Percentiles rank a stretch among this genome's conserved stretches.
These are phyloP conservation scores for Trichosurus vulpecula DNA, from an alignment of 2,797 vertebrate genomes.

Conservation along the genomic window DNA sequence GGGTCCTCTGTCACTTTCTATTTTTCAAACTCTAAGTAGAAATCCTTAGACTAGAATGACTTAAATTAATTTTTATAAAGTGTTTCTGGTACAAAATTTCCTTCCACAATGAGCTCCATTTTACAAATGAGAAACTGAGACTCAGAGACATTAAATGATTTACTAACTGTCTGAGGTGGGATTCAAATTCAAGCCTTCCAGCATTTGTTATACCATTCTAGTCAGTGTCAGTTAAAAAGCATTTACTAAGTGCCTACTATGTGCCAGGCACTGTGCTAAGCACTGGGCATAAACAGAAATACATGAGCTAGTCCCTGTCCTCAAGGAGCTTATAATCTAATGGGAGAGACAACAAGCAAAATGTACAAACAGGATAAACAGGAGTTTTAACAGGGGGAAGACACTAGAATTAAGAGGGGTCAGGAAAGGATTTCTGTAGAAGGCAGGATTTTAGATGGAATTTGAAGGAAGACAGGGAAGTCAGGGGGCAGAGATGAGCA, in stretches of 20 bases:
- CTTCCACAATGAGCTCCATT: neutral
- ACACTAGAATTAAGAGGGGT: neutral
- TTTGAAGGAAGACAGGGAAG: neutral
- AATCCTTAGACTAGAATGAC: neutral
- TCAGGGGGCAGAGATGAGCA: neutral
- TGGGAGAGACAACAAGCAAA: neutral
- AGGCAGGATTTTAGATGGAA: neutral
- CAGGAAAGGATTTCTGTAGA: neutral
- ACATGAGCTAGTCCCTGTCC: neutral
- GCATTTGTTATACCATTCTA: neutral
- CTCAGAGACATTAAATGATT: neutral
- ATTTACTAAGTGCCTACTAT: neutral
- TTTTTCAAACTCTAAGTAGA: neutral
- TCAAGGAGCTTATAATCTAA: too few species aligned
- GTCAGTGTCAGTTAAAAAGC: neutral
- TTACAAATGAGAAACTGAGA: neutral
- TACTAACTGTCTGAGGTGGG: neutral
- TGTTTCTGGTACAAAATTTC: neutral
- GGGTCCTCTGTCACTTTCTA: neutral
- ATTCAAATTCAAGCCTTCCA: neutral
- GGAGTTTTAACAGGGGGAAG: neutral
- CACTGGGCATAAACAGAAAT: neutral
- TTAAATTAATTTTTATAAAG: neutral
- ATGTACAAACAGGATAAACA: neutral
- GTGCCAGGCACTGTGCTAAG: neutral